phyloP scores from a whole-genome alignment of 1,140 invertebrate genomes.

The Drosophila auraria region DNA sequence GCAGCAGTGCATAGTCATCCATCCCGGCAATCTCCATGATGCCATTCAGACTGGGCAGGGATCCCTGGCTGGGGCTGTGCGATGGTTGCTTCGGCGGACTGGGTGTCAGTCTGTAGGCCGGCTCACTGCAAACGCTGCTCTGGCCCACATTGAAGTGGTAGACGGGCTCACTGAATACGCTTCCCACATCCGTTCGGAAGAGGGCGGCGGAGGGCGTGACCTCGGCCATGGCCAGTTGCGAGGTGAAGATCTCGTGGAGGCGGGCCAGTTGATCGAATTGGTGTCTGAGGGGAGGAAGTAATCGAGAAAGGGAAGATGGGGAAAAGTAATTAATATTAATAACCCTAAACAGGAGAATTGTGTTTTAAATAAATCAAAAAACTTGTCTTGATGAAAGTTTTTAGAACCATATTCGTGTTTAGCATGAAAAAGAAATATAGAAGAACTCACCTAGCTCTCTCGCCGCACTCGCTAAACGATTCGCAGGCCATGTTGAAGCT shows the following conservation, averaged over 20 bases:
- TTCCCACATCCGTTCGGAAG: slow-evolving; percentile 89
- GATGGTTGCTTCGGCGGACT: slow-evolving; percentile 84
- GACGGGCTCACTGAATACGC: slow-evolving; percentile 93
- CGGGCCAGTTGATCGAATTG: slow-evolving; percentile 90
- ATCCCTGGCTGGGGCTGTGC: slow-evolving; percentile 82
- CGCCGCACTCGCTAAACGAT: slow-evolving; percentile 84
- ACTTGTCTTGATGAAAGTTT: too few relatives aligned
- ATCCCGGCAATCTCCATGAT: slow-evolving; percentile 88
- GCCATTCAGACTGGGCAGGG: slow-evolving; percentile 82
- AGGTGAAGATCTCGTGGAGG: slow-evolving; percentile 89
- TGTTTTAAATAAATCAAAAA: too few relatives aligned
- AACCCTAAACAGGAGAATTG: too few relatives aligned
- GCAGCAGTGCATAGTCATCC: slow-evolving; percentile 88
- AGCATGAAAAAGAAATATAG: too few relatives aligned
- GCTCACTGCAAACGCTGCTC: slow-evolving; percentile 88
- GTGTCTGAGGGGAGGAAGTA: slow-evolving; percentile 74
- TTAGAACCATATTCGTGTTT: not conserved
- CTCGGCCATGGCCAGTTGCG: slow-evolving; percentile 90
- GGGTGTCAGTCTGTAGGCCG: slow-evolving; percentile 84
- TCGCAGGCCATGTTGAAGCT: slow-evolving; percentile 92
- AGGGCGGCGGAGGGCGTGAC: slow-evolving; percentile 87
- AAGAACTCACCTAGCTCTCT: slow-evolving; percentile 74
- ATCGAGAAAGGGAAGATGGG: not conserved
- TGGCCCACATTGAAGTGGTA: slow-evolving; percentile 90
- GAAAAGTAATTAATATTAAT: not conserved